A percentile compares a stretch with the other conserved stretches of the same genome.
Conservation (phyloP, 2,797 vertebrate species). For the Sebastes itinus region DNA sequence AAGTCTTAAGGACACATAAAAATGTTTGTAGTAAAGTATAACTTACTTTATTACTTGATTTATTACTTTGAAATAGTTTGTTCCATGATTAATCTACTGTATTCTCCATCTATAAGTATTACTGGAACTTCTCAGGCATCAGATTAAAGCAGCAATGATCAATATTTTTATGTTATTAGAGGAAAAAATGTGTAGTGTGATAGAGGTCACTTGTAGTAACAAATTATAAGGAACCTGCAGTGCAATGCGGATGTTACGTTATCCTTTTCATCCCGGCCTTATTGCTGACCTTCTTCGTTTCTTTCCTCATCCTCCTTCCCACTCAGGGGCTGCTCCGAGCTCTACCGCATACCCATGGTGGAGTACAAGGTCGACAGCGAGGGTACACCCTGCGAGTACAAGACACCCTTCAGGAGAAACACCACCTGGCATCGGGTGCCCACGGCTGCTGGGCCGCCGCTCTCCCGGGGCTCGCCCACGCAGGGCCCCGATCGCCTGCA, state of each 20-base stretch:
- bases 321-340: conserved; percentile 94
- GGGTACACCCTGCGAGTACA: conserved; percentile 97
- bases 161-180: not conserved
- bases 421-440: conserved; percentile 97
- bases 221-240: rapidly evolving
- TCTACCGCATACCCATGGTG: conserved; percentile 97
- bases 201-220: not conserved
- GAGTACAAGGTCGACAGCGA: conserved; percentile 98
- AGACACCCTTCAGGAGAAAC: conserved; percentile 97
- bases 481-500: conserved; percentile 90
- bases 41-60: not conserved
- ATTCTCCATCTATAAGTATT: not conserved
- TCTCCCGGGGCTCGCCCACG: conserved; percentile 90
- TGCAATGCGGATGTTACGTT: not conserved
- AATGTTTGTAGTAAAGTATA: not conserved
- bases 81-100: not conserved
- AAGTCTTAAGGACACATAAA: not conserved
- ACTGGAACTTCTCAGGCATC: not conserved
- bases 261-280: not conserved
- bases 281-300: not conserved
- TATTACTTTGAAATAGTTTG: not conserved
- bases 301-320: not conserved
- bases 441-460: conserved; percentile 85
- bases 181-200: not conserved
- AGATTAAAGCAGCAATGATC: not conserved